Base-by-base conservation (phyloP, 2,113 vertebrate genomes). In the Scomber colias region DNA sequence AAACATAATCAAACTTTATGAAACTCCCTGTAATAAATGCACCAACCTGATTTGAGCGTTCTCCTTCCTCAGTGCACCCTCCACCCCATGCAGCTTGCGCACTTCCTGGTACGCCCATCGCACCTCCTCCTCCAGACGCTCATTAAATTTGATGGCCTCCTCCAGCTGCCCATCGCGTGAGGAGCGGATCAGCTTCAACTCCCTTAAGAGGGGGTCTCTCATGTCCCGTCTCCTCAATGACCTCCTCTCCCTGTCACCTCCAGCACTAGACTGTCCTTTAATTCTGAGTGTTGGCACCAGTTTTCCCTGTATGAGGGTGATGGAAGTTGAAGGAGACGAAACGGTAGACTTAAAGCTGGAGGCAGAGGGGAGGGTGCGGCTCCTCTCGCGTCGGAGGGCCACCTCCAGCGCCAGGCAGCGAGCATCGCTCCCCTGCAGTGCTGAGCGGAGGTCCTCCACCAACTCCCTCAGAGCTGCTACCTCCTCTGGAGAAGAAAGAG, bases 341-440 rank as follows among this genome's bases (percentile, higher is more conserved):
- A n/a, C 40, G 0, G 55, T 5, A 11, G 68, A 4, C 6, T 2
- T 74, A 15, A 5, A 27, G 35, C 2, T 12, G 21, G 77, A 46
- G 1, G 60, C 24, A 10, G 54, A 13, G 0, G 82, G 19, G 13
- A 16, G 3, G 14, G 31, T 10, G 40, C 16, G 27, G 49, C 45
- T 71, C 24, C 75, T 81, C 51, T 83, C 82, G 11, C 84, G 82
- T 17, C 67, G 70, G 15, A 95, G 85, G 0, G 95, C 94, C 81
- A 96, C 95, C 75, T 96, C 93, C 21, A 96, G 86, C 4, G 95
- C 93, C 73, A 96, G 74, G 72, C 94, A 95, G 75, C 95, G 94
- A 11, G 95, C 95, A 8, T 96, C 95, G 14, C 95, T 95, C 27
- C 95, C 91, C 90, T 96, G 95, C 61, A 96, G 93, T 0, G 95